Conservation (phyloP, 2,113 vertebrate genomes). For the Turnix velox region DNA sequence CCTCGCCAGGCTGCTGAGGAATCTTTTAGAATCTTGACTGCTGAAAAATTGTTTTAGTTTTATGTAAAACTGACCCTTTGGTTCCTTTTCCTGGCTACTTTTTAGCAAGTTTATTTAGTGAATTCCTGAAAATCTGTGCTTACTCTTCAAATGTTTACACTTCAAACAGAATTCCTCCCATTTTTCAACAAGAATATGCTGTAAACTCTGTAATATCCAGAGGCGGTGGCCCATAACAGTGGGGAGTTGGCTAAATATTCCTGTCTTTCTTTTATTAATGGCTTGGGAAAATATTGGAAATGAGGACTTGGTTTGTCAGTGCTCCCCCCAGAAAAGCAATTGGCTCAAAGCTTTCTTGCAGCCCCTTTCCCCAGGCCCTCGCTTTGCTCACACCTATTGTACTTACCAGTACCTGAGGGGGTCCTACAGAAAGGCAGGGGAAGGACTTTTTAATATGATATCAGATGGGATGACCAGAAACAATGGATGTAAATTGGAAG, state of each 20-base stretch:
- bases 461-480: no score
- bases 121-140: not conserved
- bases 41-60: not conserved
- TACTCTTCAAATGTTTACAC: not conserved
- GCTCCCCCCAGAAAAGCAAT: not conserved
- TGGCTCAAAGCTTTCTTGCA: not conserved
- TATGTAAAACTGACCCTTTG: rapidly evolving
- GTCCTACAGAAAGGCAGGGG: no score
- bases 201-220: rapidly evolving
- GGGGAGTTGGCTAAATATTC: not conserved
- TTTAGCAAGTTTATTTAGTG: not conserved
- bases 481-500: no score
- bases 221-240: not conserved
- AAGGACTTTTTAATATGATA: no score
- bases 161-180: not conserved
- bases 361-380: not conserved
- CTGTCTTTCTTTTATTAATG: not conserved
- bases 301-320: not conserved
- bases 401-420: no score
- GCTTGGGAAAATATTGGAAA: not conserved
- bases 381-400: not conserved
- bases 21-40: not conserved
- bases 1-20: not conserved
- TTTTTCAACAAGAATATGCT: not conserved
- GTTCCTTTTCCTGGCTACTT: not conserved